phyloP scores from a whole-genome alignment of 1,140 invertebrate species.

The Lordiphosa collinella region DNA sequence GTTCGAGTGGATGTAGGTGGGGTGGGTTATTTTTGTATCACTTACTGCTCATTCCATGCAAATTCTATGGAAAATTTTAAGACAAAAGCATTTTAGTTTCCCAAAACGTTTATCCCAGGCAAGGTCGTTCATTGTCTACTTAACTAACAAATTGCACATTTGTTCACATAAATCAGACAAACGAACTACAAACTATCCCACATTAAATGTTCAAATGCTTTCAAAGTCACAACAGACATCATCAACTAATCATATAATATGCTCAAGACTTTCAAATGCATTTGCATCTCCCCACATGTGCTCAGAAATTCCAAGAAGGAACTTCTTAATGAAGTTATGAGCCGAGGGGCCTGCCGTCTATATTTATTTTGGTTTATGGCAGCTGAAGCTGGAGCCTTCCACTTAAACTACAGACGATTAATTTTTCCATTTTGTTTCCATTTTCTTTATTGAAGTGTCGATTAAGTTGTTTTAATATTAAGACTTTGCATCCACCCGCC shows the following conservation, averaged over 20 bases:
- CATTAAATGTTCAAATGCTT: conserved; percentile 22
- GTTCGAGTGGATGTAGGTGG: not conserved
- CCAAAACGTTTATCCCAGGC: conserved; percentile 16
- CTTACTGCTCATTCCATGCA: conserved; percentile 24
- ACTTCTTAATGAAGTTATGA: conserved; percentile 58
- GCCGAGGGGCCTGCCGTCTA: not conserved
- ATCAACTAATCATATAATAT: conserved; percentile 27
- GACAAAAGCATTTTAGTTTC: conserved; percentile 14
- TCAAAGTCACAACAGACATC: conserved; percentile 31
- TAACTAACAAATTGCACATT: conserved; percentile 48
- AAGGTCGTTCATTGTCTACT: conserved; percentile 38
- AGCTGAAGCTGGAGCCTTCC: conserved; percentile 21
- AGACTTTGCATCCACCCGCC: conserved; percentile 7
- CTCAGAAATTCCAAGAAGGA: conserved; percentile 31
- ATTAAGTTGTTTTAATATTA: conserved; percentile 66
- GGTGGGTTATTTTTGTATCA: not conserved
- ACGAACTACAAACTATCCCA: conserved; percentile 18
- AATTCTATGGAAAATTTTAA: conserved; percentile 18
- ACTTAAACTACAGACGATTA: conserved; percentile 61
- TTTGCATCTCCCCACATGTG: conserved; percentile 18
- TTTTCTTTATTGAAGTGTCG: conserved; percentile 43
- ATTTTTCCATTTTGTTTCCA: conserved; percentile 41
- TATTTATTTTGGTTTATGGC: conserved; percentile 38
- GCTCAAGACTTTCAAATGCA: conserved; percentile 29
- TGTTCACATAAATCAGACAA: conserved; percentile 59